Conservation (phyloP, 2,797 vertebrate species). For the Sebastes jordani region DNA sequence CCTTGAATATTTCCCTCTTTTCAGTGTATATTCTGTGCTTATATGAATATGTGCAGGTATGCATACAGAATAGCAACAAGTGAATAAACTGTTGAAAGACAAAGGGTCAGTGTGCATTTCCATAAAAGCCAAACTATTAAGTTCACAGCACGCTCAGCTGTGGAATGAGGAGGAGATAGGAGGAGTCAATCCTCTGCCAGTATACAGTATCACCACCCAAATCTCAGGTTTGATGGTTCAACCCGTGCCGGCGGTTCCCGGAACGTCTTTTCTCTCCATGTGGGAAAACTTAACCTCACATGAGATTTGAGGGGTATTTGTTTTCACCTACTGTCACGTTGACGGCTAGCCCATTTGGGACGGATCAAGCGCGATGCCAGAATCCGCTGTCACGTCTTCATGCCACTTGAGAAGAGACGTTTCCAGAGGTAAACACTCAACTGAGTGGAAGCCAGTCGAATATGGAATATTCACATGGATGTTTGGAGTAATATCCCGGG, state of each 20-base stretch:
- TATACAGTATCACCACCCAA: slow-evolving; percentile 37
- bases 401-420: slow-evolving; percentile 58
- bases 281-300: slow-evolving; percentile 68
- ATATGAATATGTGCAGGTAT: slow-evolving; percentile 29
- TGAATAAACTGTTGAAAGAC: slow-evolving; percentile 38
- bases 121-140: slow-evolving; percentile 56
- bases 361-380: slow-evolving; percentile 34
- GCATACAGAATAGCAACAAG: slow-evolving; percentile 25
- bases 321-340: slow-evolving; percentile 67
- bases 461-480: slow-evolving; percentile 47
- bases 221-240: slow-evolving; percentile 69
- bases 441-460: slow-evolving; percentile 29
- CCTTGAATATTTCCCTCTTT: slow-evolving; percentile 19
- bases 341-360: slow-evolving; percentile 55
- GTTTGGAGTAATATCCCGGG: slow-evolving; percentile 46
- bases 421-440: slow-evolving; percentile 51
- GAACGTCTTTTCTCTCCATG: slow-evolving; percentile 57
- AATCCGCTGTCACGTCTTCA: slow-evolving; percentile 58
- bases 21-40: slow-evolving; percentile 9
- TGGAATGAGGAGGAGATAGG: slow-evolving; percentile 12
- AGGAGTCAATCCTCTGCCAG: slow-evolving; percentile 24
- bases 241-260: slow-evolving; percentile 38
- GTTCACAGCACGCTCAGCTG: slow-evolving; percentile 29
- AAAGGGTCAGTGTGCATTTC: slow-evolving; percentile 39
- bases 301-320: slow-evolving; percentile 54